phyloP scores from a whole-genome alignment of 2,113 vertebrate genomes.

The Pachypanchax playfairii region DNA sequence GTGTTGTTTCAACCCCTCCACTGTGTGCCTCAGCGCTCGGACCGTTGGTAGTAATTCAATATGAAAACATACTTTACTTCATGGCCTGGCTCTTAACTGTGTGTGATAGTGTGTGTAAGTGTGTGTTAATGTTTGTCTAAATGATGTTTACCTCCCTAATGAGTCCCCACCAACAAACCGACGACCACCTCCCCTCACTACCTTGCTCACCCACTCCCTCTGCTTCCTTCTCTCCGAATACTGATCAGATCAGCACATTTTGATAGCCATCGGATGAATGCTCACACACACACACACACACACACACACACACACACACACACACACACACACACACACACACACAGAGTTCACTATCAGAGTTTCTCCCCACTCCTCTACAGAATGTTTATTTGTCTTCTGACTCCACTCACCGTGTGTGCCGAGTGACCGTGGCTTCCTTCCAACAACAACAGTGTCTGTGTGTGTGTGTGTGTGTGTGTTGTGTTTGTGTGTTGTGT shows the following conservation, averaged over 20 bases:
- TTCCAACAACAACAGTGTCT: slow-evolving; percentile 70
- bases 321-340: slow-evolving; percentile 32
- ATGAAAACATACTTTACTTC: slow-evolving; percentile 65
- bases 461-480: slow-evolving; percentile 36
- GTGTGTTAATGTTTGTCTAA: slow-evolving; percentile 58
- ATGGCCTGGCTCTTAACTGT: slow-evolving; percentile 51
- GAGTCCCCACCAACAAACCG: slow-evolving; percentile 52
- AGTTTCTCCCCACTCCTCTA: slow-evolving; percentile 59
- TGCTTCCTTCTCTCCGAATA: slow-evolving; percentile 45
- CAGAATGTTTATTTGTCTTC: slow-evolving; percentile 77
- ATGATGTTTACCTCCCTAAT: slow-evolving; percentile 61
- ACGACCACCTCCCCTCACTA: slow-evolving; percentile 29
- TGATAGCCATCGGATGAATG: slow-evolving; percentile 57
- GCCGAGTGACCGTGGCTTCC: slow-evolving; percentile 57
- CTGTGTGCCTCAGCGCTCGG: slow-evolving; percentile 39
- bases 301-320: slow-evolving; percentile 39
- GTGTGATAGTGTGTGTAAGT: slow-evolving; percentile 48
- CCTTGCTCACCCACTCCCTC: slow-evolving; percentile 45
- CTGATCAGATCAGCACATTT: slow-evolving; percentile 63
- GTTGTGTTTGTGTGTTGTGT: slow-evolving; percentile 18
- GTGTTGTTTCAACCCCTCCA: slow-evolving; percentile 45
- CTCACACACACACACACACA: slow-evolving; percentile 40
- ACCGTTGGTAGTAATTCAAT: slow-evolving; percentile 58
- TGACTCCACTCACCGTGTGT: slow-evolving; percentile 72
- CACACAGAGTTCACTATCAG: slow-evolving; percentile 44